Conservation (phyloP, 2,888 invertebrate species). For the Limnephilus marmoratus region DNA sequence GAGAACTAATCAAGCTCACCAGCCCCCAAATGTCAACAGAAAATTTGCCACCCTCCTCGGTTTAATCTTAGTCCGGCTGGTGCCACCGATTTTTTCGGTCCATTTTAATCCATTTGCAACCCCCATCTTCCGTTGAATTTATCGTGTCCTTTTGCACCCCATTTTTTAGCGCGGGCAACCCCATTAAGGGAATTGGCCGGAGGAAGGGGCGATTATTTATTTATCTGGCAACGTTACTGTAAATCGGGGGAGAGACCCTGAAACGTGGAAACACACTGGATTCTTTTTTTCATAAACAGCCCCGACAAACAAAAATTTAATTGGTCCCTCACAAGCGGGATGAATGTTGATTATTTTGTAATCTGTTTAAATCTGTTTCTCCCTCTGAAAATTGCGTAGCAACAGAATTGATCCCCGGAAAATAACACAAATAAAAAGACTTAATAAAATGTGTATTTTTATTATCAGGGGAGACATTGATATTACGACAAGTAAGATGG, state of each 20-base stretch:
- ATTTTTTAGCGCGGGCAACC: slow-evolving; percentile 64
- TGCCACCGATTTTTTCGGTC: slow-evolving; percentile 59
- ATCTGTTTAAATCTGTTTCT: slow-evolving; percentile 43
- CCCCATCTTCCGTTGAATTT: slow-evolving; percentile 61
- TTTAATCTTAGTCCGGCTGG: slow-evolving; percentile 41
- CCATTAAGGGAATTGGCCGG: slow-evolving; percentile 63
- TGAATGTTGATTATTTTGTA: slow-evolving; percentile 52
- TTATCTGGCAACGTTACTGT: slow-evolving; percentile 52
- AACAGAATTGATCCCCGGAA: background rate
- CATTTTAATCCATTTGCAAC: slow-evolving; percentile 65
- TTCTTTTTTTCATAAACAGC: slow-evolving; percentile 46
- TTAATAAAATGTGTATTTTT: background rate
- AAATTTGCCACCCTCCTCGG: slow-evolving; percentile 15
- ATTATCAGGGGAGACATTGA: background rate
- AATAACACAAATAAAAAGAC: background rate
- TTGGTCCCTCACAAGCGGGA: slow-evolving; percentile 35
- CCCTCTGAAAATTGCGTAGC: slow-evolving; percentile 18
- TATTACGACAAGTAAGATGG: background rate
- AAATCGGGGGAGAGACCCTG: slow-evolving; percentile 11
- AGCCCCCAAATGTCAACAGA: slow-evolving; percentile 30
- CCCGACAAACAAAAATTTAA: slow-evolving; percentile 53
- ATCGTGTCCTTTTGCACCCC: slow-evolving; percentile 64
- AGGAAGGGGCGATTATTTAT: slow-evolving; percentile 62
- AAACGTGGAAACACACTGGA: background rate
- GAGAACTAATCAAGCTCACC: slow-evolving; percentile 27